These are phyloP conservation scores for Caenorhabditis briggsae DNA, from an alignment of 1,140 invertebrate genomes.

Conservation along the genomic window DNA sequence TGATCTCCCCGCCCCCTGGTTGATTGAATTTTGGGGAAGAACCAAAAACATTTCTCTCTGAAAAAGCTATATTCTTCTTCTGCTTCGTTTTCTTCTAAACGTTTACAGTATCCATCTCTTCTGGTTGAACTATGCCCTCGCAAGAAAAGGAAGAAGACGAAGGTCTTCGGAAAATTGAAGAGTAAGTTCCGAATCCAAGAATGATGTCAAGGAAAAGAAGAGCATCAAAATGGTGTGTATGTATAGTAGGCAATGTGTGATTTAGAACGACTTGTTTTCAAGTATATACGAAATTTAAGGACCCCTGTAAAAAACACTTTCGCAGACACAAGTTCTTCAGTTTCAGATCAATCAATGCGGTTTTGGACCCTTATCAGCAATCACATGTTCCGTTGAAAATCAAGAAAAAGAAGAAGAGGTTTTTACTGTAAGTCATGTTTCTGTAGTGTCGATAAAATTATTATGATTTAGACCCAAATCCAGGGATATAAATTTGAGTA, in stretches of 20 bases:
- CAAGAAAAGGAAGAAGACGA: neutral
- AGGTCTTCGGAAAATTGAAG: neutral
- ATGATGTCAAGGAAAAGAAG: too few relatives aligned
- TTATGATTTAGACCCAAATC: neutral
- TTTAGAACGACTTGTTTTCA: too few relatives aligned
- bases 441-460: neutral
- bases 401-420: too few relatives aligned
- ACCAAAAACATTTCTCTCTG: constrained; percentile 24
- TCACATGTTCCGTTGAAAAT: too few relatives aligned
- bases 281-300: too few relatives aligned
- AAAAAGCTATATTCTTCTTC: neutral
- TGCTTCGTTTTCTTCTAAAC: neutral
- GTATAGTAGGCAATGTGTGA: too few relatives aligned
- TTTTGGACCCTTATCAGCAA: neutral
- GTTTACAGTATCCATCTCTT: neutral
- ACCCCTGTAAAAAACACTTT: too few relatives aligned
- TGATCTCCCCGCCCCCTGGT: neutral
- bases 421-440: too few relatives aligned
- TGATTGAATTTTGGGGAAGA: constrained; percentile 26
- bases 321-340: too few relatives aligned
- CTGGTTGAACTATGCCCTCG: neutral
- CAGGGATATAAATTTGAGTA: neutral
- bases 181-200: neutral
- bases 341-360: constrained; percentile 15
- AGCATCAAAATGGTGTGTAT: too few relatives aligned